Conservation (phyloP, 1,140 invertebrate genomes). For the Choristoneura fumiferana region DNA sequence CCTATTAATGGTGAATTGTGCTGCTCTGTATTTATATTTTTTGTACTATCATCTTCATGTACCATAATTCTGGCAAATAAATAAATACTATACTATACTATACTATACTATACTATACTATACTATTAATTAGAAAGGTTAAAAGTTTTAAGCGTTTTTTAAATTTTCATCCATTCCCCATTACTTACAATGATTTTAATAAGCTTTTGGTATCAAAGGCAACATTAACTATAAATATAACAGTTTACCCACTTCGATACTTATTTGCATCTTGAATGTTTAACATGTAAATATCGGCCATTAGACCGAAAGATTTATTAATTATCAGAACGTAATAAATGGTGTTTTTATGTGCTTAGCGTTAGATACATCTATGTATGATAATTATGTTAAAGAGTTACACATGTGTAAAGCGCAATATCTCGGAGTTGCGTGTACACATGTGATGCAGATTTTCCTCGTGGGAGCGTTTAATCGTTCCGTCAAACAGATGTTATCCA, state of each 20-base stretch:
- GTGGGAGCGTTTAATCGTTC: slow-evolving; percentile 53
- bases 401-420: neutral
- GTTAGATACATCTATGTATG: neutral
- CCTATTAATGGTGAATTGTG: too few species aligned
- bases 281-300: slow-evolving; percentile 43
- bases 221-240: slow-evolving; percentile 2
- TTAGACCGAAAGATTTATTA: slow-evolving; percentile 44
- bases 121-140: too few species aligned
- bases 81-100: too few species aligned
- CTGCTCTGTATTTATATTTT: too few species aligned
- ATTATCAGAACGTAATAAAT: slow-evolving; percentile 44
- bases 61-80: too few species aligned
- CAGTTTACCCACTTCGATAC: slow-evolving; percentile 24
- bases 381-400: neutral
- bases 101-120: too few species aligned
- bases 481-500: slow-evolving; percentile 65
- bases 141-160: too few species aligned
- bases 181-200: neutral
- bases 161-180: too few species aligned
- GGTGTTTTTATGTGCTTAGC: slow-evolving; percentile 31
- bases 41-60: too few species aligned
- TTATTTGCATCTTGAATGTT: slow-evolving; percentile 55
- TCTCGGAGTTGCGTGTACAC: neutral
- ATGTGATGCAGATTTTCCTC: slow-evolving; percentile 36
- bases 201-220: neutral